Conservation (phyloP, 2,797 vertebrate species). For the Muraenolepis orangiensis region DNA sequence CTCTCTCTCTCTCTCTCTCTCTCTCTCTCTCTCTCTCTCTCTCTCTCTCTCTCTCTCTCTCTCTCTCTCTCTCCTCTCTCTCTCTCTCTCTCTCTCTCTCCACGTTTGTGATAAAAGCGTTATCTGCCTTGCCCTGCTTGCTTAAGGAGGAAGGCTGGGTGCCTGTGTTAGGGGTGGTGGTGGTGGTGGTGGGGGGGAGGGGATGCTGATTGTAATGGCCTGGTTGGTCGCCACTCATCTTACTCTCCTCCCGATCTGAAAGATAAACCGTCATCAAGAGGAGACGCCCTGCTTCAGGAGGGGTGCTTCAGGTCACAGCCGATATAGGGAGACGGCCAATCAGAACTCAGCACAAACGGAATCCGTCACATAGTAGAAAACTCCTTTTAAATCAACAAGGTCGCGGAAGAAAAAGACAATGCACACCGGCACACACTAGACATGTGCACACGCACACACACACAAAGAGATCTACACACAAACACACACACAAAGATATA, state of each 20-base stretch:
- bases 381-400: slow-evolving; percentile 42
- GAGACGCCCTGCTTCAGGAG: background rate
- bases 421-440: background rate
- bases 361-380: slow-evolving; percentile 49
- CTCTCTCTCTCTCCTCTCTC: too few relatives aligned
- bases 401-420: slow-evolving; percentile 23
- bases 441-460: background rate
- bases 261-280: slow-evolving; percentile 30
- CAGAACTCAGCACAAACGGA: slow-evolving; percentile 38
- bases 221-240: slow-evolving; percentile 29
- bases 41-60: too few relatives aligned
- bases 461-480: background rate
- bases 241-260: slow-evolving; percentile 26
- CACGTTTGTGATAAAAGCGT: slow-evolving; percentile 18
- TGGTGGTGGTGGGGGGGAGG: background rate
- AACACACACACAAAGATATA: background rate
- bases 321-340: slow-evolving; percentile 40
- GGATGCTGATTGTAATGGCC: background rate
- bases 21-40: too few relatives aligned
- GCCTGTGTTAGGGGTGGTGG: slow-evolving; percentile 19
- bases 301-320: background rate
- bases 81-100: too few relatives aligned
- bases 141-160: slow-evolving; percentile 12
- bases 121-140: slow-evolving; percentile 9
- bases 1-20: too few relatives aligned